Percentiles rank a stretch among this genome's conserved stretches.
phyloP scores from a whole-genome alignment of 2,797 vertebrate species.

The Gadopsis marmoratus region DNA sequence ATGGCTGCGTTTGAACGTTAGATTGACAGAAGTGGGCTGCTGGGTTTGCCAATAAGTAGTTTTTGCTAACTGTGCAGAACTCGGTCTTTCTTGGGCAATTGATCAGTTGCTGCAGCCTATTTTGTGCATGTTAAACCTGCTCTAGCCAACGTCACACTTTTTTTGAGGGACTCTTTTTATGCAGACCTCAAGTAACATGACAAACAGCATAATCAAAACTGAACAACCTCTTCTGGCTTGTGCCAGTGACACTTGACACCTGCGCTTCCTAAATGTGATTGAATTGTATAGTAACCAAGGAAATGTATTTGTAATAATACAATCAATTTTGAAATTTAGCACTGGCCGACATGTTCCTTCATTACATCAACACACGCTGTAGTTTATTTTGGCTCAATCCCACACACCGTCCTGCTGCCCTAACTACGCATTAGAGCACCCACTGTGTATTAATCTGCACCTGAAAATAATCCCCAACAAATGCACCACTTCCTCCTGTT shows the following conservation, averaged over 20 bases:
- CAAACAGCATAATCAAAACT: background rate
- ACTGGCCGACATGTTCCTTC: background rate
- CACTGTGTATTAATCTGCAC: background rate
- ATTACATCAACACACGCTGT: background rate
- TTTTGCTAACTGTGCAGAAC: constrained; percentile 15
- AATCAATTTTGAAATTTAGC: background rate
- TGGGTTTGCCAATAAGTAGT: constrained; percentile 53
- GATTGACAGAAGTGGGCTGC: constrained; percentile 74
- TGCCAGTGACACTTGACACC: background rate
- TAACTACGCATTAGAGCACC: background rate
- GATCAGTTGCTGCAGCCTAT: constrained; percentile 4
- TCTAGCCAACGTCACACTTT: background rate
- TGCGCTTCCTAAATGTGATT: background rate
- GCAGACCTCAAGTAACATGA: constrained; percentile 19
- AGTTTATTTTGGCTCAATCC: background rate
- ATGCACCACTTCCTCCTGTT: background rate
- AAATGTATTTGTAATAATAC: background rate
- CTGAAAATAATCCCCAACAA: background rate
- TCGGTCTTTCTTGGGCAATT: constrained; percentile 21
- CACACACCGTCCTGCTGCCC: background rate
- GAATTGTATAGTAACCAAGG: background rate
- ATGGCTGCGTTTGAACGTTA: constrained; percentile 43
- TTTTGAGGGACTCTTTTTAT: background rate
- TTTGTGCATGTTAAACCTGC: constrained; percentile 27
- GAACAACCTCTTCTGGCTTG: background rate